Conservation (phyloP, 2,888 invertebrate species). For the Tipula helvola region DNA sequence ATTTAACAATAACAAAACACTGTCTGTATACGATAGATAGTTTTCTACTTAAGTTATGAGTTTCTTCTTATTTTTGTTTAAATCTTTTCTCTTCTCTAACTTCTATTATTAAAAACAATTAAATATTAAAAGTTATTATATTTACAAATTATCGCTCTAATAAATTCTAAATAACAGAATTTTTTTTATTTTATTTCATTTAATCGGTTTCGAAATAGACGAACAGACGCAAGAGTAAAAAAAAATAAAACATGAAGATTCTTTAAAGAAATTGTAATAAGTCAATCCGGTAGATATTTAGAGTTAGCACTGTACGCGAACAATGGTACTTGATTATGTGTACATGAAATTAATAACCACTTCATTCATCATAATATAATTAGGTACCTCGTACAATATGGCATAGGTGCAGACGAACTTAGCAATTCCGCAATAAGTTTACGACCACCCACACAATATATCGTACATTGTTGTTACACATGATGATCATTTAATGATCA, state of each 20-base stretch:
- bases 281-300: not conserved
- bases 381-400: not conserved
- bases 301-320: not conserved
- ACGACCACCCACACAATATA: not conserved
- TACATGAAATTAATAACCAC: not conserved
- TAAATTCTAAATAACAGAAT: not conserved
- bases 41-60: not conserved
- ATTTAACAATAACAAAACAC: not conserved
- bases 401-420: not conserved
- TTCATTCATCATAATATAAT: not conserved
- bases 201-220: not conserved
- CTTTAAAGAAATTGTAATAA: not conserved
- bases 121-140: not conserved
- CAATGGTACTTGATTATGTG: not conserved
- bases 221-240: not conserved
- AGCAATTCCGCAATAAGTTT: not conserved
- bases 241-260: not conserved
- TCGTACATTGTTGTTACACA: not conserved
- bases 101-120: not conserved
- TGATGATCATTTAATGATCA: not conserved
- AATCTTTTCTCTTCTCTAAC: not conserved
- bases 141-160: conserved; percentile 4
- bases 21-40: not conserved
- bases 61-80: not conserved
- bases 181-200: not conserved